A percentile compares a stretch with the other conserved stretches of the same genome.
Evolutionary conservation across 2,888 invertebrate species (phyloP).

Genomic region (Allolobophora icterica): DNA sequence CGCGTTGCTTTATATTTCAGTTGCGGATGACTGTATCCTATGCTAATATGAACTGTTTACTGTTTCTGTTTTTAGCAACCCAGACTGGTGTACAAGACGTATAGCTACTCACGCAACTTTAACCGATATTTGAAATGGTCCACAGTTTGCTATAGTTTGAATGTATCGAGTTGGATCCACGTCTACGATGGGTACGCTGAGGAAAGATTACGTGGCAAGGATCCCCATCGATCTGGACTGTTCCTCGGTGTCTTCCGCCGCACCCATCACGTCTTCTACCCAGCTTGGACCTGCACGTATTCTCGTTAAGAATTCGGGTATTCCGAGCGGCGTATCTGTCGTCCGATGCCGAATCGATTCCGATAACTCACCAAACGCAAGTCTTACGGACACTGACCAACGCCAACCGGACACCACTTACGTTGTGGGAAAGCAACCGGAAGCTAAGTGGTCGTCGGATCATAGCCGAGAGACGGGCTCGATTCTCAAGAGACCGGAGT

Average conservation of each 20-base stretch:
- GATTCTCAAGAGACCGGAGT: slow-evolving; percentile 8
- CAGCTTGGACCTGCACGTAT: not conserved
- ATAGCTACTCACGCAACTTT: not conserved
- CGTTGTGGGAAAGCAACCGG: not conserved
- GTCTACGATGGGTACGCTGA: not conserved
- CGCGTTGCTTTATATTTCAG: too few relatives aligned
- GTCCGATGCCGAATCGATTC: slow-evolving; percentile 18
- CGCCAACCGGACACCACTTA: not conserved
- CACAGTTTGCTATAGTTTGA: slow-evolving; percentile 1
- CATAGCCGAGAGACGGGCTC: not conserved
- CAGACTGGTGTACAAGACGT: not conserved
- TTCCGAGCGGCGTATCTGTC: not conserved
- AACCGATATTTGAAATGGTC: not conserved
- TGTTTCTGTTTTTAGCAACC: not conserved
- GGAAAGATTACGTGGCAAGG: slow-evolving; percentile 13
- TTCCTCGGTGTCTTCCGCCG: not conserved
- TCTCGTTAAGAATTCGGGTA: not conserved
- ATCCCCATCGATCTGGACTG: slow-evolving; percentile 23
- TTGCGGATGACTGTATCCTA: too few relatives aligned
- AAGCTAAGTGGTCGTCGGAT: not conserved
- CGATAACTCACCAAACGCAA: not conserved
- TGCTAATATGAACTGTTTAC: not conserved
- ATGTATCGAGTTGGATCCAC: not conserved
- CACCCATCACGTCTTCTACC: not conserved
- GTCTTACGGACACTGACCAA: not conserved